Conservation (phyloP, 2,888 invertebrate genomes). For the Macrophya annulata region DNA sequence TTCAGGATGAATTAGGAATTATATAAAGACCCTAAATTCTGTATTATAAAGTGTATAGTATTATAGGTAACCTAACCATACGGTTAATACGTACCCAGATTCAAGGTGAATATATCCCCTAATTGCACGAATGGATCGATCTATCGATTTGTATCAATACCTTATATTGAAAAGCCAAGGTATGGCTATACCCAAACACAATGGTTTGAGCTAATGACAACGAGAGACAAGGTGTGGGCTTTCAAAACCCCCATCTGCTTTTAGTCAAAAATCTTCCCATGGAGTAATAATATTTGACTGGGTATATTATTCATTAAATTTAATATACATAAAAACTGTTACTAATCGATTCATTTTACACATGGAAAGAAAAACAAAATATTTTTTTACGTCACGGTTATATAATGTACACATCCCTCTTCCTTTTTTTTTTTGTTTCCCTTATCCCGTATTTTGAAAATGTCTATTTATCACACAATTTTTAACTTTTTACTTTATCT, state of each 20-base stretch:
- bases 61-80: too few species aligned
- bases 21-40: constrained; percentile 35
- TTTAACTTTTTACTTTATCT: too few species aligned
- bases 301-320: constrained; percentile 33
- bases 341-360: constrained; percentile 41
- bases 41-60: constrained; percentile 11
- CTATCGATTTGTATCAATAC: constrained; percentile 68
- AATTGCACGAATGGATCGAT: constrained; percentile 61
- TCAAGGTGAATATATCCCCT: constrained; percentile 58
- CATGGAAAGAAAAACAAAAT: too few species aligned
- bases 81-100: too few species aligned
- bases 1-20: neutral
- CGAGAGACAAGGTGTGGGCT: constrained; percentile 69
- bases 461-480: constrained; percentile 59
- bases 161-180: constrained; percentile 60
- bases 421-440: neutral
- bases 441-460: neutral
- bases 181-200: constrained; percentile 68
- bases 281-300: constrained; percentile 21
- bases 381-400: neutral
- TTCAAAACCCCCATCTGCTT: constrained; percentile 70
- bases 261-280: constrained; percentile 70
- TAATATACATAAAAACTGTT: neutral
- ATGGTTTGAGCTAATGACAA: constrained; percentile 69
- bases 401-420: too few species aligned